Conservation (phyloP, 1,140 invertebrate species). For the Rhopalosiphum maidis region DNA sequence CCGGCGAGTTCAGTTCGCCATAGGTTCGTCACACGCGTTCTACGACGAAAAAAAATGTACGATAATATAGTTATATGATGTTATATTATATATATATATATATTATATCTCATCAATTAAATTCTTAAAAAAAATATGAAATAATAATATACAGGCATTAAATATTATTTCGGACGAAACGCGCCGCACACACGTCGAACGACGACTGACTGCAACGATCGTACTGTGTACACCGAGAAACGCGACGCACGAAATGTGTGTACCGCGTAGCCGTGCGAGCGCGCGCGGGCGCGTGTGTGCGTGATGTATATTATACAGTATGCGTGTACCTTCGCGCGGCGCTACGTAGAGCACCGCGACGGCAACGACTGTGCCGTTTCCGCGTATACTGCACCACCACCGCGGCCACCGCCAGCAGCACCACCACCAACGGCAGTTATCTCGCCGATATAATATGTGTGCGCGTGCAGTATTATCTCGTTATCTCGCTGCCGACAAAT, state of each 20-base stretch:
- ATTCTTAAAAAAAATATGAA: neutral
- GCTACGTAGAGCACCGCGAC: neutral
- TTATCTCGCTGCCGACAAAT: slow-evolving; percentile 44
- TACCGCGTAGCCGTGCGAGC: neutral
- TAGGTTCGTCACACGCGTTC: neutral
- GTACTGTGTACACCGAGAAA: neutral
- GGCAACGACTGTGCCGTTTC: neutral
- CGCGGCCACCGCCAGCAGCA: neutral
- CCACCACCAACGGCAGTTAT: neutral
- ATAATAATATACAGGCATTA: neutral
- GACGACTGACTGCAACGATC: slow-evolving; percentile 10
- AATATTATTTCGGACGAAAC: neutral
- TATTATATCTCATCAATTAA: neutral
- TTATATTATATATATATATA: neutral
- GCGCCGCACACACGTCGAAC: neutral
- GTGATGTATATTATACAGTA: slow-evolving; percentile 10
- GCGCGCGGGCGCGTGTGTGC: neutral
- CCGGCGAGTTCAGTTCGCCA: slow-evolving; percentile 8
- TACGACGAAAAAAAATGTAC: neutral
- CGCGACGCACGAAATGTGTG: slow-evolving; percentile 8
- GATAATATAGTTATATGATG: neutral
- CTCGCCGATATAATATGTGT: neutral
- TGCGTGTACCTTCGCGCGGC: neutral
- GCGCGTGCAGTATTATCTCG: slow-evolving; percentile 11
- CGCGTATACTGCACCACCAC: neutral